These are phyloP conservation scores for Drosophila tripunctata DNA, from an alignment of 2,888 invertebrate genomes.

Conservation along the genomic window DNA sequence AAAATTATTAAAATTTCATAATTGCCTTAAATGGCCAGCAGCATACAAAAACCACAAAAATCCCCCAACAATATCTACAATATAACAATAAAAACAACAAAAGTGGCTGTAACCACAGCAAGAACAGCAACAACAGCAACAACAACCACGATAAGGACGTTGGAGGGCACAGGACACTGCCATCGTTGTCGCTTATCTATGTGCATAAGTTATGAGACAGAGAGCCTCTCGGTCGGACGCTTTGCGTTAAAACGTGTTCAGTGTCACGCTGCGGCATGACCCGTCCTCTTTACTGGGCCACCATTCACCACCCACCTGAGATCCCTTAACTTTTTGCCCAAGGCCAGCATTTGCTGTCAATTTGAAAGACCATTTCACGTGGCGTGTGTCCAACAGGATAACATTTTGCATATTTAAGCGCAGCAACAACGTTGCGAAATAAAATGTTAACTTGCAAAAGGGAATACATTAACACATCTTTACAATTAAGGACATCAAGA, in stretches of 20 bases:
- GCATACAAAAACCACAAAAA: slow-evolving; percentile 35
- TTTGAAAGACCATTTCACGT: slow-evolving; percentile 47
- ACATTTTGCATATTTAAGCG: slow-evolving; percentile 66
- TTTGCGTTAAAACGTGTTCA: slow-evolving; percentile 69
- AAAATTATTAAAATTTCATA: slow-evolving; percentile 71
- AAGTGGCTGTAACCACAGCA: slow-evolving; percentile 21
- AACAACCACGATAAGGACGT: slow-evolving; percentile 17
- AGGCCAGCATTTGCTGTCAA: slow-evolving; percentile 46
- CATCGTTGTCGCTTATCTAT: slow-evolving; percentile 71
- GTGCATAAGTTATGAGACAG: slow-evolving; percentile 75
- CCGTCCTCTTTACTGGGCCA: neutral
- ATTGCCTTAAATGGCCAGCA: slow-evolving; percentile 66
- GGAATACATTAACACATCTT: slow-evolving; percentile 80
- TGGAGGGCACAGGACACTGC: slow-evolving; percentile 8
- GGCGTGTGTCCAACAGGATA: slow-evolving; percentile 39
- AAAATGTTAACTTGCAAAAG: slow-evolving; percentile 71
- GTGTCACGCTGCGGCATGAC: slow-evolving; percentile 56
- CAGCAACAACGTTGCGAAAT: slow-evolving; percentile 52
- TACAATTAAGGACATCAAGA: slow-evolving; percentile 67
- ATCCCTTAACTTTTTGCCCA: neutral
- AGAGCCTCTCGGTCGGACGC: slow-evolving; percentile 50
- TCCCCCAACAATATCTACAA: too few species aligned
- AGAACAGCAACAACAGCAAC: slow-evolving; percentile 31
- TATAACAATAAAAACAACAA: slow-evolving; percentile 15
- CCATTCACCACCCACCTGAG: too few species aligned